Evolutionary conservation across 2,113 vertebrate genomes (phyloP).

Genomic region (Pedetes capensis): DNA sequence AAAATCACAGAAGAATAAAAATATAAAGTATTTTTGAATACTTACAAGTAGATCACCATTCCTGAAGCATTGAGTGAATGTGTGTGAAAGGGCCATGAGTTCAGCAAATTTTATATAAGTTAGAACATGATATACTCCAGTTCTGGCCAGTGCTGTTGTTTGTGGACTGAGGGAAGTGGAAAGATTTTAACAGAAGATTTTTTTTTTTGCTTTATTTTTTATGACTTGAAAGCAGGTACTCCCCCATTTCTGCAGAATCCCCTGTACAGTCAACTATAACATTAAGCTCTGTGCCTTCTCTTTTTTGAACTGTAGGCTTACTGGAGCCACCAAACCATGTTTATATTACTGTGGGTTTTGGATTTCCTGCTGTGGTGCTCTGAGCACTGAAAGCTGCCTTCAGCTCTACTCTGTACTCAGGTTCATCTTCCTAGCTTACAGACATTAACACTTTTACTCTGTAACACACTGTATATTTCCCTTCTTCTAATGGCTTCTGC

Average conservation of each 20-base stretch:
- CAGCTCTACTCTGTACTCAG: background rate
- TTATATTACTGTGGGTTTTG: background rate
- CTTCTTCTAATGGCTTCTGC: background rate
- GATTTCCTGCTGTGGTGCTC: background rate
- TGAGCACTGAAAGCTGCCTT: background rate
- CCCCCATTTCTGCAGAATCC: background rate
- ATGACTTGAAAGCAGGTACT: background rate
- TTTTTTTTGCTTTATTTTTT: background rate
- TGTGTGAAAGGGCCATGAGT: background rate
- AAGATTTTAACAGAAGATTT: background rate
- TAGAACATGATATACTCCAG: background rate
- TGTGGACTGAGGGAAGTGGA: background rate
- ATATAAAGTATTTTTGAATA: background rate
- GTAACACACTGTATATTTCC: background rate
- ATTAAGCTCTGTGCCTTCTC: background rate
- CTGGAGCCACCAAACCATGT: background rate
- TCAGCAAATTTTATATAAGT: background rate
- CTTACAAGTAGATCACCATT: background rate
- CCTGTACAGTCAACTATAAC: background rate
- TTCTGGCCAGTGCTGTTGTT: background rate
- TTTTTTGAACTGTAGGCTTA: background rate
- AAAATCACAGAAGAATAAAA: background rate
- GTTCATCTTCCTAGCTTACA: background rate
- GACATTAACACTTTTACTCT: background rate
- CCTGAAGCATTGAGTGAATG: background rate